Base-by-base conservation (phyloP, 2,888 invertebrate genomes). In the Acleris literana region DNA sequence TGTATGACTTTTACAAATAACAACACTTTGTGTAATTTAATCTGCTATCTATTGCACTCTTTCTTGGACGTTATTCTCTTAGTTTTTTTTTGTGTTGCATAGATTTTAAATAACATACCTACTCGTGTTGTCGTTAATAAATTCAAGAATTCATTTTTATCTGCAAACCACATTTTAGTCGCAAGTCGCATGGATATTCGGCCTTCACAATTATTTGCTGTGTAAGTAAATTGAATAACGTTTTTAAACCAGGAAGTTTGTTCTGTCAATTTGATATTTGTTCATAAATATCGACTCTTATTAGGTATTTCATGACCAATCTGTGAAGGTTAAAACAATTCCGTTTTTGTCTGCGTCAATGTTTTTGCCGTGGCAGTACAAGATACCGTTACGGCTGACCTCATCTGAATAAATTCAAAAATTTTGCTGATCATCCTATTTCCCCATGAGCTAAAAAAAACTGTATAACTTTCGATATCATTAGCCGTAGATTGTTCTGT, bases 171-270 rank as follows among this genome's bases (percentile, higher is more conserved):
- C 39, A 54, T 48, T 48, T 39, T 18, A 48, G 43, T 43, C 48
- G 22, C 33, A 48, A 48, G 43, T 43, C 48, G 22, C 33, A 48
- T 18, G 55, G 11, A 60, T 44, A 61, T 29, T 22, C 33, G 51
- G 39, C 60, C 65, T 65, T 65, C 60, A n/a, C 29, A 29, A 56
- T 49, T 44, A 65, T 61, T 65, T 65, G 22, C 55, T 65, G 55
- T 49, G 22, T n/a, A 64, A 60, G 60, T 61, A 65, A 65, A 61
- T 46, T 64, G 20, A 51, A 61, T 39, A 61, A 59, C 25, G 33
- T 53, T n/a, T 22, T 52, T 51, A 51, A 56, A 65, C 60, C 55
- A 61, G 60, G 60, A 55, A 65, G 60, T 61, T 65, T 61, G 44
- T 51, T 55, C 56, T 51, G 51, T 56, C 65, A 65, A 33, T 61